A percentile compares a stretch with the other conserved stretches of the same genome.
Conservation (phyloP, 2,113 vertebrate species). For the Callipepla squamata region DNA sequence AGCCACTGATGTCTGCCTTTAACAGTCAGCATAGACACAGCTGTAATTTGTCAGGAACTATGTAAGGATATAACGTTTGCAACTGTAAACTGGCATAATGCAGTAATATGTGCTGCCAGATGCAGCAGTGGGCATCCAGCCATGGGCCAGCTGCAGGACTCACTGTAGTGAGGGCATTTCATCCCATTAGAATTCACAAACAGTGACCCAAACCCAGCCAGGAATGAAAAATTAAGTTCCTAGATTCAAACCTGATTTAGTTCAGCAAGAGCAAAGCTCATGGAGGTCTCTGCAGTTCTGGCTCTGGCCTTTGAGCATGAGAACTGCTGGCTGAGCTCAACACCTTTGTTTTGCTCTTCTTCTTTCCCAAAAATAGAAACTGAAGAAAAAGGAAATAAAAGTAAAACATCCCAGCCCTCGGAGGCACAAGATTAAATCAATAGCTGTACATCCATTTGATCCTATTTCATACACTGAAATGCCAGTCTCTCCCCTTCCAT, state of each 20-base stretch:
- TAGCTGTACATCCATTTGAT: neutral
- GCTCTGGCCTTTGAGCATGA: conserved; percentile 15
- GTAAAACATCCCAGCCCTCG: conserved; percentile 1
- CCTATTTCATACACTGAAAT: conserved; percentile 14
- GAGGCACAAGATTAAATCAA: conserved; percentile 29
- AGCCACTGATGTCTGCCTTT: neutral
- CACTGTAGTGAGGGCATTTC: neutral
- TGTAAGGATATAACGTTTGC: neutral
- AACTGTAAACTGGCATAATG: neutral
- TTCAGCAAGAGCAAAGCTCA: neutral
- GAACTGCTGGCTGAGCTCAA: conserved; percentile 37
- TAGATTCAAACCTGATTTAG: neutral
- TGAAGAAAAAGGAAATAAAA: neutral
- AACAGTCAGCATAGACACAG: neutral
- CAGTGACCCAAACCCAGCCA: neutral
- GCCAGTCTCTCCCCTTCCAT: neutral
- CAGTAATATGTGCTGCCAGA: neutral
- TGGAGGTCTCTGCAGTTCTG: neutral
- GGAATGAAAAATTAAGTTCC: neutral
- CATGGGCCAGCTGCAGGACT: neutral
- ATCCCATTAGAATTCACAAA: neutral
- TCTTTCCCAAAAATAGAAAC: conserved; percentile 25
- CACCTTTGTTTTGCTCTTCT: conserved; percentile 17
- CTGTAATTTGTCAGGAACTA: neutral
- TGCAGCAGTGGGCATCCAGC: neutral